Percentiles rank a stretch among this genome's conserved stretches.
Evolutionary conservation across 53 echinoderm and acorn worm species (phyloP).

Genomic region (Crossaster papposus): DNA sequence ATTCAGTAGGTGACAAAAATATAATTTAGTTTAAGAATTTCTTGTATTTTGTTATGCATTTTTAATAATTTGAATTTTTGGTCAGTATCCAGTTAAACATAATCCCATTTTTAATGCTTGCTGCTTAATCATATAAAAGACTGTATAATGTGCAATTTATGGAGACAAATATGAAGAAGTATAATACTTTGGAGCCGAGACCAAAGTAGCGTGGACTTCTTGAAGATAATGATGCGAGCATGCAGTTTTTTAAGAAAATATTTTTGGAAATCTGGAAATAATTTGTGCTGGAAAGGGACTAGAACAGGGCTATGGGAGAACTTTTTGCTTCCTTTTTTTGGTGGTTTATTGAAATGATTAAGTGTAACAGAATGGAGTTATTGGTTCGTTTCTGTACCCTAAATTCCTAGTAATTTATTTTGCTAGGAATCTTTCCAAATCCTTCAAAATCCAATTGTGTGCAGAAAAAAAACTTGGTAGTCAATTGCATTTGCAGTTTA

Average conservation of each 20-base stretch:
- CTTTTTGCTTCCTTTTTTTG: neutral
- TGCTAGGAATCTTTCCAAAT: neutral
- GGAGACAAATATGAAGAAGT: neutral
- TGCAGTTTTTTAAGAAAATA: neutral
- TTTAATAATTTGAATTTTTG: conserved; percentile 1
- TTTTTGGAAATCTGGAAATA: conserved; percentile 4
- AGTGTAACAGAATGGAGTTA: neutral
- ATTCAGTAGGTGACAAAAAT: no score
- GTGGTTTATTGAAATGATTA: neutral
- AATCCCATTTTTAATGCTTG: conserved; percentile 15
- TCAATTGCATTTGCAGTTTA: neutral
- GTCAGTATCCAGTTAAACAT: neutral
- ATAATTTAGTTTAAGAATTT: neutral
- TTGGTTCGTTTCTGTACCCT: neutral
- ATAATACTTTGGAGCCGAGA: neutral
- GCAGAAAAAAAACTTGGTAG: neutral
- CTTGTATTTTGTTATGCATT: neutral
- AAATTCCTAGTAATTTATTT: neutral
- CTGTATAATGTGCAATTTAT: conserved; percentile 56
- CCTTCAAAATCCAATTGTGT: neutral
- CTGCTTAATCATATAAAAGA: conserved; percentile 29
- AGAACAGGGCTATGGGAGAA: neutral
- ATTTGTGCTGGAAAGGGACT: neutral
- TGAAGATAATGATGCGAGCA: neutral
- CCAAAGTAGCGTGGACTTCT: neutral